Evolutionary conservation across 2,113 vertebrate genomes (phyloP).

Genomic region (Brachypodius melanocephalos): DNA sequence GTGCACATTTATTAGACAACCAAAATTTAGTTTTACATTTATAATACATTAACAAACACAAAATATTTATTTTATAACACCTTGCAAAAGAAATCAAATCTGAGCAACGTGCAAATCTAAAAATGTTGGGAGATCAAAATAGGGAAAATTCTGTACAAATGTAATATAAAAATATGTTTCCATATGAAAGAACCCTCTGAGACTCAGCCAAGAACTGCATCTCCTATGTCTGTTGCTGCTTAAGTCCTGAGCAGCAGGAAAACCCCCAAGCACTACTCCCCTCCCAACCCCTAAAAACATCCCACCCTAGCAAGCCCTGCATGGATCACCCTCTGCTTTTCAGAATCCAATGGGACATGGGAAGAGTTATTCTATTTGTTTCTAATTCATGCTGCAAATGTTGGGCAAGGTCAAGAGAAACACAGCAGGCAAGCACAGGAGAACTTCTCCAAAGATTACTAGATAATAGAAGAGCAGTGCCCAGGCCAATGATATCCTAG

Average conservation of each 20-base stretch:
- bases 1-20: conserved; percentile 44
- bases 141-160: conserved; percentile 54
- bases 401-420: not conserved
- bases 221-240: not conserved
- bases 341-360: not conserved
- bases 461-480: not conserved
- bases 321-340: not conserved
- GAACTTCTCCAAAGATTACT: not conserved
- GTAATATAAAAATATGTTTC: conserved; percentile 56
- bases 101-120: conserved; percentile 26
- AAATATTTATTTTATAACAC: not conserved
- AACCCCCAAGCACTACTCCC: not conserved
- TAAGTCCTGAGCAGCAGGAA: not conserved
- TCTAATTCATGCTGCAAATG: not conserved
- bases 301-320: not conserved
- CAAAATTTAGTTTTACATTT: conserved; percentile 20
- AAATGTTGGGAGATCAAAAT: conserved; percentile 43
- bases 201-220: conserved; percentile 1
- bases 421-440: not conserved
- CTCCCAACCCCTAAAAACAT: not conserved
- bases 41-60: conserved; percentile 24
- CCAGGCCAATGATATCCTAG: not conserved
- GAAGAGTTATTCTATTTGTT: not conserved
- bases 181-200: conserved; percentile 52
- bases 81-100: not conserved